Conservation (phyloP, 2,888 invertebrate species). For the Craniophora ligustri region DNA sequence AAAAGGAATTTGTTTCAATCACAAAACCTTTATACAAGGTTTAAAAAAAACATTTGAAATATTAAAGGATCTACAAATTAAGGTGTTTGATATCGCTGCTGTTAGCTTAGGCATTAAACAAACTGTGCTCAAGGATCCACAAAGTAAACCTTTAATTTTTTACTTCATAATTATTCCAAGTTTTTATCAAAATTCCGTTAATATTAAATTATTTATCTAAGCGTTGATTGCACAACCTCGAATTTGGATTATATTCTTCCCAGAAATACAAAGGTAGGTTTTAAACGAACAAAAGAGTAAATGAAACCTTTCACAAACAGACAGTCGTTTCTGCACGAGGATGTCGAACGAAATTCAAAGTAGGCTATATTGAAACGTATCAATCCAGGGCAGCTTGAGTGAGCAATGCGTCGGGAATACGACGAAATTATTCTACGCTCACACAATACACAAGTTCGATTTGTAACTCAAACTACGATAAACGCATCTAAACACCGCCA, state of each 20-base stretch:
- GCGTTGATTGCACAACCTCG: constrained; percentile 1
- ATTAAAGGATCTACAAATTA: constrained; percentile 39
- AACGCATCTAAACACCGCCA: constrained; percentile 61
- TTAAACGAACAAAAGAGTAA: constrained; percentile 4
- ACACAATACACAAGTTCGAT: constrained; percentile 67
- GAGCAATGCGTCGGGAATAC: constrained; percentile 57
- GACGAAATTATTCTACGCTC: constrained; percentile 62
- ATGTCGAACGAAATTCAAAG: constrained; percentile 38
- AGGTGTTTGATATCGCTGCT: constrained; percentile 35
- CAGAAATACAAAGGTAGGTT: neutral
- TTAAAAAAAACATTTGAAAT: constrained; percentile 35
- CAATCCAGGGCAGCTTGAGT: constrained; percentile 51
- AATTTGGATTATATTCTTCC: neutral
- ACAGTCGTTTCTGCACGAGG: constrained; percentile 10
- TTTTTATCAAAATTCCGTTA: constrained; percentile 27
- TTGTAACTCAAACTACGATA: constrained; percentile 68
- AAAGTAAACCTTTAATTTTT: constrained; percentile 7
- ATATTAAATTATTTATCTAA: constrained; percentile 30
- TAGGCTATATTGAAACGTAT: constrained; percentile 52
- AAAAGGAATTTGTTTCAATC: constrained; percentile 44
- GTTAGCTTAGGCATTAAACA: constrained; percentile 39
- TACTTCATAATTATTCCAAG: constrained; percentile 13
- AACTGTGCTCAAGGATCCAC: constrained; percentile 27
- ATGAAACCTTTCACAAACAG: constrained; percentile 4
- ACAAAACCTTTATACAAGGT: constrained; percentile 22